These are phyloP conservation scores for Cariama cristata DNA, from an alignment of 2,113 vertebrate species.

Conservation along the genomic window DNA sequence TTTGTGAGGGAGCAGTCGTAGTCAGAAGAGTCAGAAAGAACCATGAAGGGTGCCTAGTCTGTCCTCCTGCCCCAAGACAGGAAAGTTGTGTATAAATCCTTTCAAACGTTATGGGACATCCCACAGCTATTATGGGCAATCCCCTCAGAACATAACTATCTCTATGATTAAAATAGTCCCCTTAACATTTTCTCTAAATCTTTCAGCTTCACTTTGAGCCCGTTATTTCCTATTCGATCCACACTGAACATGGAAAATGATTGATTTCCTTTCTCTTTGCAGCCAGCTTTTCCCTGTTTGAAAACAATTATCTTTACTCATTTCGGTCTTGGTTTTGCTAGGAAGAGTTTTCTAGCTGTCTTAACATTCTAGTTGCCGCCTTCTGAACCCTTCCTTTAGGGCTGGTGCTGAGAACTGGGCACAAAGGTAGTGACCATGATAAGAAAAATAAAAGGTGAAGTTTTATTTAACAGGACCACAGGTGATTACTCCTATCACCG, in stretches of 20 bases:
- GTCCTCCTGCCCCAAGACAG: not conserved
- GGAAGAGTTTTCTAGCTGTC: not conserved
- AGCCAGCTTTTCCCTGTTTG: not conserved
- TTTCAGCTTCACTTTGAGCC: not conserved
- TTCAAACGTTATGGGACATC: not conserved
- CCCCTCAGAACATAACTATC: not conserved
- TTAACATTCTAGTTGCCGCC: not conserved
- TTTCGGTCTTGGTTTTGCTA: not conserved
- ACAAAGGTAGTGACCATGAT: not conserved
- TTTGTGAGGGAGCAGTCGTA: not conserved
- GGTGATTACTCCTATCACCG: not conserved
- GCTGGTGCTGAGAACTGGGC: not conserved
- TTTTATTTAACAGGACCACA: not conserved
- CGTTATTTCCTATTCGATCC: not conserved
- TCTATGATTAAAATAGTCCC: not conserved
- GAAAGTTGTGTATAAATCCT: not conserved
- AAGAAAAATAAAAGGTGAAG: not conserved
- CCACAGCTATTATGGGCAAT: not conserved
- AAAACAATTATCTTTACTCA: not conserved
- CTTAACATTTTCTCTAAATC: not conserved
- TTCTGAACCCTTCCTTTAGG: not conserved
- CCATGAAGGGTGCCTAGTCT: not conserved
- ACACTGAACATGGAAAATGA: rapidly evolving
- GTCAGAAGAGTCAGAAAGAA: not conserved
- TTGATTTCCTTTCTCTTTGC: not conserved